Evolutionary conservation across 2,797 vertebrate species (phyloP).

Genomic region (Tolypeutes matacus): DNA sequence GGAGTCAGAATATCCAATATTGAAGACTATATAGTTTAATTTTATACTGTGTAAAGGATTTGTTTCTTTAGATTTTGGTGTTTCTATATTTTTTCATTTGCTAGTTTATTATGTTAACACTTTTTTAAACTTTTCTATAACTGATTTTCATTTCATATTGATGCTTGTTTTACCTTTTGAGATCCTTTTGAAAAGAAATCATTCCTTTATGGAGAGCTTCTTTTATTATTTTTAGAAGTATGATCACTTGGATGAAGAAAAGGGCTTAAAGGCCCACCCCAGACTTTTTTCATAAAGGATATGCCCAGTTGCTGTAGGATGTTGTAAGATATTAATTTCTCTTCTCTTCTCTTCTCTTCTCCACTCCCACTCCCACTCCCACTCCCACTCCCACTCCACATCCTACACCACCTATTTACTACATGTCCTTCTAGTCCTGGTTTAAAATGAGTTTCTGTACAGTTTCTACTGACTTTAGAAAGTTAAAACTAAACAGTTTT

Average conservation of each 20-base stretch:
- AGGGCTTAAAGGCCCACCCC: not conserved
- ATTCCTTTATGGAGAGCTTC: not conserved
- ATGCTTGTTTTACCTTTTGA: not conserved
- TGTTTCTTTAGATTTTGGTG: slow-evolving; percentile 47
- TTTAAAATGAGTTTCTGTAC: slow-evolving; percentile 18
- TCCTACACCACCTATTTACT: not conserved
- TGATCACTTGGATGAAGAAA: slow-evolving; percentile 23
- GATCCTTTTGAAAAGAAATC: not conserved
- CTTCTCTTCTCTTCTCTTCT: not conserved
- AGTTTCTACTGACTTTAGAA: not conserved
- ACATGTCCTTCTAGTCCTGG: not conserved
- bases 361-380: no score
- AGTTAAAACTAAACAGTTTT: slow-evolving; percentile 28
- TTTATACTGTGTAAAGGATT: not conserved
- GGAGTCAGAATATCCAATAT: not conserved
- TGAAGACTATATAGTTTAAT: not conserved
- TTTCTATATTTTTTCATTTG: not conserved
- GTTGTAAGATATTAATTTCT: slow-evolving; percentile 23
- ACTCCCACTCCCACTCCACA: no score
- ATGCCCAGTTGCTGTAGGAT: not conserved
- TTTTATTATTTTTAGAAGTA: slow-evolving; percentile 20
- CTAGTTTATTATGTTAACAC: not conserved
- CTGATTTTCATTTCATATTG: not conserved
- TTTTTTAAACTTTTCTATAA: not conserved
- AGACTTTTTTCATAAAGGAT: slow-evolving; percentile 11